Percentiles rank a stretch among this genome's conserved stretches.
Conservation (phyloP, 1,140 invertebrate species). For the Bombus affinis region DNA sequence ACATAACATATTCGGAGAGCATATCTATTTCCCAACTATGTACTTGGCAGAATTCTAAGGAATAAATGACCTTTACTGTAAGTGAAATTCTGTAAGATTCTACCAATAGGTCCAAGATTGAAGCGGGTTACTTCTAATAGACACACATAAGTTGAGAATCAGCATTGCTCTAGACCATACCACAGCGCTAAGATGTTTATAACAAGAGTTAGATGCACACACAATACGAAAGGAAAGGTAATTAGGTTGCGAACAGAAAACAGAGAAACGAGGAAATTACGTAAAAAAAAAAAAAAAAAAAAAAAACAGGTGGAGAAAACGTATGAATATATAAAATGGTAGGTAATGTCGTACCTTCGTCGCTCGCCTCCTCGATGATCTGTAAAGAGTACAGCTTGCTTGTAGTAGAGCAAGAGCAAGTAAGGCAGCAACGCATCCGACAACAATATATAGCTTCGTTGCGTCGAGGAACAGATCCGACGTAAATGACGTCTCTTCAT, state of each 20-base stretch:
- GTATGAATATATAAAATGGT: conserved; percentile 17
- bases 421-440: conserved; percentile 91
- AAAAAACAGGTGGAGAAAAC: conserved; percentile 18
- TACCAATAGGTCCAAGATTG: background rate
- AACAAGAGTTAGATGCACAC: conserved; percentile 45
- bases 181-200: conserved; percentile 35
- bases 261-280: conserved; percentile 29
- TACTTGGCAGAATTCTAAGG: background rate
- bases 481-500: conserved; percentile 69
- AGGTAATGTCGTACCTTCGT: conserved; percentile 83
- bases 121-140: background rate
- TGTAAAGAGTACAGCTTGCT: conserved; percentile 92
- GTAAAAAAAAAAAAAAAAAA: conserved; percentile 19
- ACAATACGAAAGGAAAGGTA: conserved; percentile 25
- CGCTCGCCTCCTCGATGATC: conserved; percentile 84
- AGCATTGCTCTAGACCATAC: conserved; percentile 19
- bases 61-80: background rate
- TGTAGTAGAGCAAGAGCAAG: conserved; percentile 91
- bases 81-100: background rate
- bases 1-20: background rate
- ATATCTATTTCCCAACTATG: background rate
- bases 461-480: conserved; percentile 74
- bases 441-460: conserved; percentile 91
- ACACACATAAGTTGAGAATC: background rate
- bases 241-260: conserved; percentile 22